Base-by-base conservation (phyloP, 2,113 vertebrate species). In the Chlamydotis undulata region DNA sequence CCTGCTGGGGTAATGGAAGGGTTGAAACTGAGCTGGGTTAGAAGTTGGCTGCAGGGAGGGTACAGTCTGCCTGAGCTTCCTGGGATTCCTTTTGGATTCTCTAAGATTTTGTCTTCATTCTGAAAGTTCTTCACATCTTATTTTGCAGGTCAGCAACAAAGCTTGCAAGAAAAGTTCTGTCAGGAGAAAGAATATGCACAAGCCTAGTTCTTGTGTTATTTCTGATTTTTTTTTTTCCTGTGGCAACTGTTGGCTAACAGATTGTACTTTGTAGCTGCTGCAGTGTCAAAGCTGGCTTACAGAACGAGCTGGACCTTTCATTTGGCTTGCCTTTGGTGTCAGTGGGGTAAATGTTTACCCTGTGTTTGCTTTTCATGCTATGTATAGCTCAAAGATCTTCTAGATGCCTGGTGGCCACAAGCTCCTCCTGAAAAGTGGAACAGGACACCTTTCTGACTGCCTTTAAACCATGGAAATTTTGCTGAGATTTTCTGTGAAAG, bases 371-470 rank as follows among this genome's bases (percentile, higher is more conserved):
- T 63, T 77, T 37, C 19, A 64, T 28, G 16, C 14, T 37, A 0
- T 17, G 18, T 61, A 7, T 59, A 75, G 25, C 47, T 89, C 43
- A 23, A 87, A 84, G 53, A 24, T 91, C 49, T 92, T 8, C 45
- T 82, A 56, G 73, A 33, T 82, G 61, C 19, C 81, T 71, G 68
- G 29, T 28, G 33, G 82, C 29, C 64, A 49, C 61, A 79, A 71
- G 57, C 53, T 91, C 50, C 69, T 89, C 43, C 81, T 94, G 50
- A 84, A 78, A 86, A 93, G 89, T 56, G 65, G 83, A 92, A 76
- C 24, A 64, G 70, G 87, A 94, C 65, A 89, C 61, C 80, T 97
- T 89, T 84, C 82, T 93, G 89, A 57, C 91, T 76, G 91, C 45
- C 19, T 88, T 35, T 71, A 90, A 83, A 73, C 63, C 23, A 31